Evolutionary conservation across 2,888 invertebrate genomes (phyloP).

Genomic region (Holacanthella duospinosa): DNA sequence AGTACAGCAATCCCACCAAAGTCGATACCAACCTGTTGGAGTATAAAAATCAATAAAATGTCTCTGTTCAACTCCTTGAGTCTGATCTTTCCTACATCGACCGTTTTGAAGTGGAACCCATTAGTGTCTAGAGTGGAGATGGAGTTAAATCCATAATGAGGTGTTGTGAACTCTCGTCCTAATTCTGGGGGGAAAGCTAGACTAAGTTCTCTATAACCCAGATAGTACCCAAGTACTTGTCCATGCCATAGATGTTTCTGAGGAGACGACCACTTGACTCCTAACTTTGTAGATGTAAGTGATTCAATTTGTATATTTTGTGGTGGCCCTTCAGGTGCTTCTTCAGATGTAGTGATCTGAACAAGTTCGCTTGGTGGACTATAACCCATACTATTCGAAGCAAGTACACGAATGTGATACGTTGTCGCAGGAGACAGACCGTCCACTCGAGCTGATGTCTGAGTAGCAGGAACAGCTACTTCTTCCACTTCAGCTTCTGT

Average conservation of each 20-base stretch:
- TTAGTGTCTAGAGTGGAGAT: constrained; percentile 27
- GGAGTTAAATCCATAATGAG: constrained; percentile 20
- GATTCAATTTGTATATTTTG: constrained; percentile 71
- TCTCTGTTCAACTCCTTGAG: neutral
- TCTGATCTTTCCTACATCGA: constrained; percentile 47
- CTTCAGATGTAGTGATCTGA: constrained; percentile 74
- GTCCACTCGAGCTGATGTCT: constrained; percentile 66
- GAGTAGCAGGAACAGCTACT: constrained; percentile 69
- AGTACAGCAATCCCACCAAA: constrained; percentile 28
- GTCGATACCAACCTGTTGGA: constrained; percentile 25
- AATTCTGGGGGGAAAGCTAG: constrained; percentile 2
- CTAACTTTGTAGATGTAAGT: constrained; percentile 69
- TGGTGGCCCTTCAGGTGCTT: constrained; percentile 77
- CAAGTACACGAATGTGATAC: constrained; percentile 78
- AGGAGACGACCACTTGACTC: constrained; percentile 77
- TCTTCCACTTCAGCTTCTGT: constrained; percentile 62
- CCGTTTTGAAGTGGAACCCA: constrained; percentile 53
- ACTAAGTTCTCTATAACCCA: constrained; percentile 40
- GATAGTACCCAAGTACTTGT: constrained; percentile 71
- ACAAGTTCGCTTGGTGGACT: constrained; percentile 77
- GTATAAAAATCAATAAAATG: neutral
- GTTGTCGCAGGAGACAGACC: constrained; percentile 74
- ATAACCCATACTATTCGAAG: constrained; percentile 76
- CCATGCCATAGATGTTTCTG: constrained; percentile 72
- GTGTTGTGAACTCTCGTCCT: constrained; percentile 20